Percentiles rank a stretch among this genome's conserved stretches.
Conservation (phyloP, 2,888 invertebrate species). For the Chamaedrilus cognettii region DNA sequence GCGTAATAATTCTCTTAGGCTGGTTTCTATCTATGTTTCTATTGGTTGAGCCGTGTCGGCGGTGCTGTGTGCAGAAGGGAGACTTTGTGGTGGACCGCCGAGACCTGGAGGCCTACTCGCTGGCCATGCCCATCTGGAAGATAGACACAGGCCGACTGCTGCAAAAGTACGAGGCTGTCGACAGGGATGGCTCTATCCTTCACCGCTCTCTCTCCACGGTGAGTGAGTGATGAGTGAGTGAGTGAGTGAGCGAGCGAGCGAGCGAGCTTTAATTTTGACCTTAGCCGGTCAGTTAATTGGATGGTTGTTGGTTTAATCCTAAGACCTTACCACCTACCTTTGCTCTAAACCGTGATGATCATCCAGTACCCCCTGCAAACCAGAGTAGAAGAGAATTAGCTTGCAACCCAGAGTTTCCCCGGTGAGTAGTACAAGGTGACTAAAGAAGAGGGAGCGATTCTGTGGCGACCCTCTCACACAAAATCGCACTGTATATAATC, state of each 20-base stretch:
- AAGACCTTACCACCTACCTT: neutral
- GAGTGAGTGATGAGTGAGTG: neutral
- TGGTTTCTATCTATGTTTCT: no score
- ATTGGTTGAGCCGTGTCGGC: no score
- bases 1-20: no score
- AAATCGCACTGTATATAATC: no score
- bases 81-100: conserved; percentile 85
- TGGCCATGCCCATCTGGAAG: conserved; percentile 74
- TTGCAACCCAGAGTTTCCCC: no score
- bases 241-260: no score
- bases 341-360: no score
- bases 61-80: conserved; percentile 82
- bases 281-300: neutral
- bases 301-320: neutral
- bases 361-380: no score
- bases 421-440: no score
- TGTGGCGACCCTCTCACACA: no score
- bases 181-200: conserved; percentile 16
- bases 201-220: conserved; percentile 32
- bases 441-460: no score
- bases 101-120: conserved; percentile 67
- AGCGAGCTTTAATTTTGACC: neutral
- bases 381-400: no score
- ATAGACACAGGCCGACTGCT: conserved; percentile 77
- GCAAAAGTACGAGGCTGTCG: conserved; percentile 69